Evolutionary conservation across 92 coral and sea anemone species (phyloP), one percentile per base, ranked within the genome.

Genomic region (Anthopleura xanthogrammica): DNA sequence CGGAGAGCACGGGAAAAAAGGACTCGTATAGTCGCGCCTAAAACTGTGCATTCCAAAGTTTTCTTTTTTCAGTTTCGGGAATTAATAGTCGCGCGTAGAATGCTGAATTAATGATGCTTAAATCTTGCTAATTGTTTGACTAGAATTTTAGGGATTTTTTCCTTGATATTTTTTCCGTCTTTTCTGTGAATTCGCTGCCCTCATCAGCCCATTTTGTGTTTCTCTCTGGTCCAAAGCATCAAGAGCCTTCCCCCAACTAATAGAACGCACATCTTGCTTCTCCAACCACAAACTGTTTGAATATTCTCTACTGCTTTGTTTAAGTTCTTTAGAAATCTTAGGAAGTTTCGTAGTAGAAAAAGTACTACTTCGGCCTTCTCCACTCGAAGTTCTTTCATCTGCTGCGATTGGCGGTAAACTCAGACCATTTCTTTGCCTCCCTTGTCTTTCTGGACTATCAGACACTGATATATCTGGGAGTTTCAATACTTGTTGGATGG

Each of bases 191-290:
- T 0, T 2, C 13, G 43, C 84, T 22, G 73, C 56, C 8, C 24
- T 50, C 50, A 62, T 57, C 65, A 75, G 17, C 16, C 24, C 12
- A 16, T 70, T 19, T 68, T 50, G 56, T 8, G 46, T 11, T 4
- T 22, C 84, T 71, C 84, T 73, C 39, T 56, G 72, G 16, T 86
- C 92, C 85, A 93, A 81, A 55, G 83, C 88, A 77, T 90, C 92
- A 89, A 93, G 83, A 46, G 94, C 94, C 72, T 85, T 93, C 68
- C 91, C 87, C 97, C 97, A 93, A 65, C 94, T 93, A 3, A 93
- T 82, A 9, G 83, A 72, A 16, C 92, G 83, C 43, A 93, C 85
- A 55, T 88, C 90, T 24, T 86, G 90, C n/a, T 79, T 86, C 64
- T 92, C 97, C 17, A 93, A 60, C 97, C 97, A 93, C 16, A 88